Conservation (phyloP, 2,888 invertebrate species). For the Netelia inedita region DNA sequence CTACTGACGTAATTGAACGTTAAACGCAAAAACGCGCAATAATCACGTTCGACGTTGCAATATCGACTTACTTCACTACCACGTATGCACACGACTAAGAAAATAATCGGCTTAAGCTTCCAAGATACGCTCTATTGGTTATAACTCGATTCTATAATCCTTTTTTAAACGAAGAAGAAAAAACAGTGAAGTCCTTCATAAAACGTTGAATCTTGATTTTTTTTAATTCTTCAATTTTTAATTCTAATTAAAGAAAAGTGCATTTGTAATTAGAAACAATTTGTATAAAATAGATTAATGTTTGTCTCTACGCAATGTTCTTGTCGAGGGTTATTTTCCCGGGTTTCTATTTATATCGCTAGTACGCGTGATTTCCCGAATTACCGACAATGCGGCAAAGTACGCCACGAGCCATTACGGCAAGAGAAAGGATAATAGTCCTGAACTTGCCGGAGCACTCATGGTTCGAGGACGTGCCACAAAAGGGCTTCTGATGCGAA, state of each 20-base stretch:
- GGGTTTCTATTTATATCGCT: neutral
- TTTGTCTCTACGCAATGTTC: neutral
- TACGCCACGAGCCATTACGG: slow-evolving; percentile 51
- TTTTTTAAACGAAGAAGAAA: too few species aligned
- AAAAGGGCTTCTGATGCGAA: slow-evolving; percentile 53
- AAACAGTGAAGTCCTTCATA: too few species aligned
- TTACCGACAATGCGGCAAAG: slow-evolving; percentile 49
- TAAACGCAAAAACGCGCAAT: slow-evolving; percentile 2
- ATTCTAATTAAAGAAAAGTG: too few species aligned
- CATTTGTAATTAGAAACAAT: too few species aligned
- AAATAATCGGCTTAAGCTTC: too few species aligned
- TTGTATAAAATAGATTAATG: neutral
- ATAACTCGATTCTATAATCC: too few species aligned
- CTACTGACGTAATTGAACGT: slow-evolving; percentile 13
- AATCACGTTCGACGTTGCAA: slow-evolving; percentile 5
- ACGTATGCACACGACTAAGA: too few species aligned
- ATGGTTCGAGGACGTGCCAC: slow-evolving; percentile 50
- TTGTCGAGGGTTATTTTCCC: slow-evolving; percentile 39
- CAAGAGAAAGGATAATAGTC: slow-evolving; percentile 57
- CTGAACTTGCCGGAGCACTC: slow-evolving; percentile 44
- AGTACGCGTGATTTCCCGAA: slow-evolving; percentile 53
- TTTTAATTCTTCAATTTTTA: too few species aligned
- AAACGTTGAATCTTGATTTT: too few species aligned
- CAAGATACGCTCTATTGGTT: too few species aligned
- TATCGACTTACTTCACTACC: neutral